Percentiles rank a stretch among this genome's conserved stretches.
These are phyloP conservation scores for Dexiosoma caninum DNA, from an alignment of 2,888 invertebrate species.

Conservation along the genomic window DNA sequence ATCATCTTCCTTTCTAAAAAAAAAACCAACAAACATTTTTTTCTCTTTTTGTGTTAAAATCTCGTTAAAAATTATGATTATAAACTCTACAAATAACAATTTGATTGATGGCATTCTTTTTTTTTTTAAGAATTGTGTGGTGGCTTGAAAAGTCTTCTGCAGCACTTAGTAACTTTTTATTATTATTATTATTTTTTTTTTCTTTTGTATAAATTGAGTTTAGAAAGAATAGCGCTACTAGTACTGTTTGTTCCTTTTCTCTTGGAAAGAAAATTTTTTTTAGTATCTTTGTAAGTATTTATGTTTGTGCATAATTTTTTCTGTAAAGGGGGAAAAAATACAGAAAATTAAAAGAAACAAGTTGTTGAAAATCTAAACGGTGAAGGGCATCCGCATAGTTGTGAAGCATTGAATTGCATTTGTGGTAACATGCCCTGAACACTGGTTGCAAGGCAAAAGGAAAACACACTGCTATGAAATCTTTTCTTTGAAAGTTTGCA, in stretches of 20 bases:
- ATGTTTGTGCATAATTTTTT: neutral
- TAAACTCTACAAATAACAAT: slow-evolving; percentile 59
- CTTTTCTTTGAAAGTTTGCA: neutral
- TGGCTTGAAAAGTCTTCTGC: slow-evolving; percentile 19
- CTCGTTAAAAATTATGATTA: slow-evolving; percentile 35
- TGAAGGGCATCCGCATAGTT: too few species aligned
- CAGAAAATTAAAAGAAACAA: neutral
- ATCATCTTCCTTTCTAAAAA: slow-evolving; percentile 11
- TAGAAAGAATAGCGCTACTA: slow-evolving; percentile 22
- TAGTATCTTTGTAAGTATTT: neutral
- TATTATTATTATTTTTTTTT: slow-evolving; percentile 25
- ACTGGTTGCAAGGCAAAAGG: too few species aligned
- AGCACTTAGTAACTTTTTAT: slow-evolving; percentile 48
- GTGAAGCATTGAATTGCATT: too few species aligned
- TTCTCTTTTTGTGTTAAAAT: neutral
- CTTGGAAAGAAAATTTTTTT: neutral
- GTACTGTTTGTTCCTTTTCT: neutral
- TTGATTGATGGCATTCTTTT: slow-evolving; percentile 61
- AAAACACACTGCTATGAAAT: too few species aligned
- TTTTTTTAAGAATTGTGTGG: slow-evolving; percentile 34
- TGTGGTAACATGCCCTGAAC: too few species aligned
- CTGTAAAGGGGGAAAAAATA: neutral
- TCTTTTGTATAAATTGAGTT: slow-evolving; percentile 35
- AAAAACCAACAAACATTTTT: neutral
- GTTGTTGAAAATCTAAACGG: neutral